phyloP scores from a whole-genome alignment of 2,797 vertebrate species.

The Heliangelus exortis region DNA sequence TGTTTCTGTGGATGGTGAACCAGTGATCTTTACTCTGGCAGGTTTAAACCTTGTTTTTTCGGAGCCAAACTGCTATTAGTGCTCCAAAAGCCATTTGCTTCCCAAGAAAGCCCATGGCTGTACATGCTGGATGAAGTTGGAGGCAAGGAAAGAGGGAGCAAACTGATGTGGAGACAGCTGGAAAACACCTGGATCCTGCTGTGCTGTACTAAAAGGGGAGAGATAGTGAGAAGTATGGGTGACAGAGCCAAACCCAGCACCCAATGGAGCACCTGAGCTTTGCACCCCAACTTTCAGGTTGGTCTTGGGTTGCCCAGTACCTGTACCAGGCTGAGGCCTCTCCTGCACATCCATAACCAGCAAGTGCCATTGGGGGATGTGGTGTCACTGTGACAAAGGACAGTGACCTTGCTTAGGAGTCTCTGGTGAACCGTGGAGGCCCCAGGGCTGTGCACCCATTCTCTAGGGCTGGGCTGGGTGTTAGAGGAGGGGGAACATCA shows the following conservation, averaged over 20 bases:
- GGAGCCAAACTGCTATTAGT: not conserved
- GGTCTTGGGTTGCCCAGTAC: not conserved
- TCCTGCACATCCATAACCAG: not conserved
- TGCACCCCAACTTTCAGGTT: not conserved
- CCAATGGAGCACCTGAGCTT: not conserved
- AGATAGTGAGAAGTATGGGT: not conserved
- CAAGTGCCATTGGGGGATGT: accelerated
- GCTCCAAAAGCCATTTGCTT: not conserved
- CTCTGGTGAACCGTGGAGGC: not conserved
- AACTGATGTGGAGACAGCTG: not conserved
- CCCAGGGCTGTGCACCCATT: accelerated
- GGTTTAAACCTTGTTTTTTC: not conserved
- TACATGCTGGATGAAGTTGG: not conserved
- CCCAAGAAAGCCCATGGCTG: not conserved
- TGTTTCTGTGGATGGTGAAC: not conserved
- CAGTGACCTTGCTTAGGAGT: not conserved
- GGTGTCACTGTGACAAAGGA: accelerated
- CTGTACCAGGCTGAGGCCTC: not conserved
- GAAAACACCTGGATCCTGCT: not conserved
- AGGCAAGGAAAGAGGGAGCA: not conserved
- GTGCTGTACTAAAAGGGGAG: not conserved
- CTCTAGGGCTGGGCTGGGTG: not conserved
- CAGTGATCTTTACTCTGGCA: not conserved
- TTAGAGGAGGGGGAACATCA: not conserved
- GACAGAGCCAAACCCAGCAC: not conserved